These are phyloP conservation scores for Agonopterix heracliana DNA, from an alignment of 2,888 invertebrate genomes.

Conservation along the genomic window DNA sequence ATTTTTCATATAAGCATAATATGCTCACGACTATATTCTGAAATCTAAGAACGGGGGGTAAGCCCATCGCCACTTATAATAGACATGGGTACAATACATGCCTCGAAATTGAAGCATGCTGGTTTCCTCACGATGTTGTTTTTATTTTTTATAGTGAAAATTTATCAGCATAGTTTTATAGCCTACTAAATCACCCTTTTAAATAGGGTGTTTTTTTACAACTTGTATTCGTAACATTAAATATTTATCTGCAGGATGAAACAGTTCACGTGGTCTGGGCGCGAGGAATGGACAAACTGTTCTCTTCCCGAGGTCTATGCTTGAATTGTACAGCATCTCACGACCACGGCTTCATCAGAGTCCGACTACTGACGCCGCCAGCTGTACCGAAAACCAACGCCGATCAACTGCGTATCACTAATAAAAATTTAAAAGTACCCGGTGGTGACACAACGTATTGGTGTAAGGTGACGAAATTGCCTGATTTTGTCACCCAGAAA, in stretches of 20 bases:
- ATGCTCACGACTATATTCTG: too few relatives aligned
- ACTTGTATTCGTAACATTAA: not conserved
- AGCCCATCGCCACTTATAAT: too few relatives aligned
- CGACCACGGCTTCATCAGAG: conserved; percentile 84
- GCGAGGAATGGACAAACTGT: conserved; percentile 84
- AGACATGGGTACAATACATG: too few relatives aligned
- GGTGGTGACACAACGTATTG: conserved; percentile 95
- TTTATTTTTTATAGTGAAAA: too few relatives aligned
- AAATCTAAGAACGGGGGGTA: too few relatives aligned
- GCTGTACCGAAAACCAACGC: conserved; percentile 58
- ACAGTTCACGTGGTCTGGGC: conserved; percentile 94
- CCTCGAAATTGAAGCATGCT: too few relatives aligned
- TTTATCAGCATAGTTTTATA: too few relatives aligned
- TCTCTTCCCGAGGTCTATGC: conserved; percentile 79
- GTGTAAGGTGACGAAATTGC: conserved; percentile 92
- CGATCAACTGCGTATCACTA: conserved; percentile 77
- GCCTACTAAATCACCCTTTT: too few relatives aligned
- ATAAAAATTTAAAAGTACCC: conserved; percentile 84
- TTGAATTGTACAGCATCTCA: conserved; percentile 68
- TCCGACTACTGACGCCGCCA: conserved; percentile 77
- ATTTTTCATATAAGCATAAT: too few relatives aligned
- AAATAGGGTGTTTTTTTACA: too few relatives aligned
- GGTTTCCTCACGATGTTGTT: too few relatives aligned
- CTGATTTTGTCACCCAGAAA: conserved; percentile 76
- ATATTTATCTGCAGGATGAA: conserved; percentile 80